A percentile compares a stretch with the other conserved stretches of the same genome.
These are phyloP conservation scores for Eristalinus sepulchralis DNA, from an alignment of 2,888 invertebrate genomes.

Conservation along the genomic window DNA sequence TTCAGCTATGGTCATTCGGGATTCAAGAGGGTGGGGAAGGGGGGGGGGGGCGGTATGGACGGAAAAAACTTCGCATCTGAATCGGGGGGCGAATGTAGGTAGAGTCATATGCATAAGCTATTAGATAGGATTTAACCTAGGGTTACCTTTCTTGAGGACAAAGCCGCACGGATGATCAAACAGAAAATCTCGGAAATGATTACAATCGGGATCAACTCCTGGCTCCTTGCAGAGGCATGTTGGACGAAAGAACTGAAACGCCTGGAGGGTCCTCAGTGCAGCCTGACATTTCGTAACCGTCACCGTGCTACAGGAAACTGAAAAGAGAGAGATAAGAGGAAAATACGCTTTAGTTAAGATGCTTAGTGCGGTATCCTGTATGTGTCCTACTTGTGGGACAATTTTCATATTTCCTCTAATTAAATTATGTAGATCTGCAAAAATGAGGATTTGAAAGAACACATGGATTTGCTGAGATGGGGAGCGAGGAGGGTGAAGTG, in stretches of 20 bases:
- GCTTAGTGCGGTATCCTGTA: not conserved
- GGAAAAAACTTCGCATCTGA: not conserved
- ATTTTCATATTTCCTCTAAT: not conserved
- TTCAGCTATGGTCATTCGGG: slow-evolving; percentile 8
- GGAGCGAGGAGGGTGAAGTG: not conserved
- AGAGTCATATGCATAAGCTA: slow-evolving; percentile 54
- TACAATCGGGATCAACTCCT: slow-evolving; percentile 94
- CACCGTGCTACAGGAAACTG: slow-evolving; percentile 96
- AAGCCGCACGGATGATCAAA: slow-evolving; percentile 97
- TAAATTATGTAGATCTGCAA: slow-evolving; percentile 5
- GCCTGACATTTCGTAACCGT: slow-evolving; percentile 97
- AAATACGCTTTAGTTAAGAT: slow-evolving; percentile 9
- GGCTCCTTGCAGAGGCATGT: slow-evolving; percentile 96
- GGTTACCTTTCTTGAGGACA: slow-evolving; percentile 92
- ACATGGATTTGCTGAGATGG: not conserved
- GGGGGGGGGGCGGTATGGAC: not conserved
- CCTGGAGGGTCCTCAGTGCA: slow-evolving; percentile 92
- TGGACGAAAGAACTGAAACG: slow-evolving; percentile 95
- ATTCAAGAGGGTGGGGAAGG: not conserved
- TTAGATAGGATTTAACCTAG: slow-evolving; percentile 58
- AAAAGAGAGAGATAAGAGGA: slow-evolving; percentile 74
- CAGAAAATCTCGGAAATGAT: slow-evolving; percentile 95
- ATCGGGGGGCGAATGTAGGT: not conserved
- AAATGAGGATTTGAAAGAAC: not conserved
- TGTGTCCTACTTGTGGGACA: not conserved